Conservation (phyloP, 2,113 vertebrate species). For the Lepus americanus region DNA sequence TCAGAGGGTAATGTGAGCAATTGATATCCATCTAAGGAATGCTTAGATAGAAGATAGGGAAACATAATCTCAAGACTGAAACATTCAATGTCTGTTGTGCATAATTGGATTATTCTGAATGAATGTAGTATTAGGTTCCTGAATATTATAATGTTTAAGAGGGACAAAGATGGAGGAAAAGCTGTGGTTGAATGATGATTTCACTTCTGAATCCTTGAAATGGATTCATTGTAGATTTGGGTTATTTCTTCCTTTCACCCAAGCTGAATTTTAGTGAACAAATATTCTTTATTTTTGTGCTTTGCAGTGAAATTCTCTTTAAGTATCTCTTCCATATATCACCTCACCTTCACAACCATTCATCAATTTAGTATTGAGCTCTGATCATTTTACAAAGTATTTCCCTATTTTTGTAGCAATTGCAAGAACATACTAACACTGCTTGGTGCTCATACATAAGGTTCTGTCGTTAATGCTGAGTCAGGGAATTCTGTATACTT, state of each 20-base stretch:
- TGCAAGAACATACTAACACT: neutral
- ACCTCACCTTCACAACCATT: neutral
- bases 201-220: neutral
- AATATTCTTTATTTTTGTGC: neutral
- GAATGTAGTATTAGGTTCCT: neutral
- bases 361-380: neutral
- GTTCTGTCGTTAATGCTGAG: slow-evolving; percentile 1
- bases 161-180: neutral
- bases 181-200: neutral
- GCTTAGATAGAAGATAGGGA: neutral
- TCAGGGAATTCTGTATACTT: neutral
- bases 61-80: neutral
- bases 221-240: neutral
- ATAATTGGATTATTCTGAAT: neutral
- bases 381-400: neutral
- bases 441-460: neutral
- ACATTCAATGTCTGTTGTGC: neutral
- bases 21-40: neutral
- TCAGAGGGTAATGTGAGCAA: neutral
- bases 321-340: neutral
- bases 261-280: slow-evolving; percentile 43
- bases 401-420: neutral
- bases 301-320: neutral
- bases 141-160: neutral
- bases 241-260: neutral